Evolutionary conservation across 2,113 vertebrate species (phyloP), one percentile per base, ranked within the genome.

Genomic region (Cyanoderma ruficeps): DNA sequence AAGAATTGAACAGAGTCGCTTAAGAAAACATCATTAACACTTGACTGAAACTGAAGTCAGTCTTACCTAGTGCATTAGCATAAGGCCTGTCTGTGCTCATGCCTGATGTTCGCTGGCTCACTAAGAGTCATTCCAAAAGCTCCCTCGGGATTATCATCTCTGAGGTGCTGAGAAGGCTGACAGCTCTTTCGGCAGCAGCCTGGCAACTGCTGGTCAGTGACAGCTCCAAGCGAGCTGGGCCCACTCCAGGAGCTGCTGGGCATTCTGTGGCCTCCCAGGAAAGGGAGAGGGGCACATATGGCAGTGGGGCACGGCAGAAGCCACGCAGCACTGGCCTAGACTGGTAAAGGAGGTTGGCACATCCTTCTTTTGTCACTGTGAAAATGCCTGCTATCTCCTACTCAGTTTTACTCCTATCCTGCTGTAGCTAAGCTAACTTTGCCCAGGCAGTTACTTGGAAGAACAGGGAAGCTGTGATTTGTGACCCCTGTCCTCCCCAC

Each of bases 11-110:
- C 7, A n/a, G 1, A 80, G 49, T 68, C 23, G 14, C 63, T 77
- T 76, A 72, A 70, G 61, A 70, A 96, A 96, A 90, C 42, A 78
- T 65, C 55, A 53, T 71, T 81, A 92, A 81, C 44, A n/a, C 68
- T 15, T 64, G 53, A 59, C 64, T 86, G 76, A 86, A 90, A 53
- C 9, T 5, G 63, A 75, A 79, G n/a, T 72, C 64, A 67, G 39
- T 49, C 57, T 61, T 67, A 30, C 55, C 59, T 42, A 50, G 2
- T 10, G 3, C 11, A 30, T 80, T 46, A 65, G 50, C 35, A 2
- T 24, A 83, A 69, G 0, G 16, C 70, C 35, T 24, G 61, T 31
- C 82, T 50, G 28, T 25, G 76, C 35, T 50, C 59, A 17, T 42
- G 44, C 39, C 56, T 74, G 59, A 56, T 22, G 27, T 33, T 20